Evolutionary conservation across 2,797 vertebrate species (phyloP).

Genomic region (Rhinoraja longicauda): DNA sequence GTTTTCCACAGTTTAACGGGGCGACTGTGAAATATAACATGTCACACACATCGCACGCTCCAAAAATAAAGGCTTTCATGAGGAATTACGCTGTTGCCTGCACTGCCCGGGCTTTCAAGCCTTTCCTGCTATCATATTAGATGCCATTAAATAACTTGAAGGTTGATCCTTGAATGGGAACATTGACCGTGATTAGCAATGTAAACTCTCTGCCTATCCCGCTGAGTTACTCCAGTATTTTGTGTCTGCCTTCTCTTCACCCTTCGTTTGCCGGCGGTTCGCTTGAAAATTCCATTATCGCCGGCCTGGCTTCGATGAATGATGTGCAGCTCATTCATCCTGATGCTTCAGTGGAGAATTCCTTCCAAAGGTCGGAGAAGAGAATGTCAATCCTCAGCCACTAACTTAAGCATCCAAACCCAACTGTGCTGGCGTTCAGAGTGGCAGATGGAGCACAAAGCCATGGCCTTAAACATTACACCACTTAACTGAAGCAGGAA

Average conservation of each 20-base stretch:
- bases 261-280: background rate
- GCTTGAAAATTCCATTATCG: background rate
- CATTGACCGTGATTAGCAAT: background rate
- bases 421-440: background rate
- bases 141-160: background rate
- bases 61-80: background rate
- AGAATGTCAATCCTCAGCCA: background rate
- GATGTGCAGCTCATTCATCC: background rate
- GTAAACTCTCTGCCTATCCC: background rate
- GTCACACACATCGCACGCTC: background rate
- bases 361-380: background rate
- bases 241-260: background rate
- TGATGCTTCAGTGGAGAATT: background rate
- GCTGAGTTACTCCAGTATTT: too few relatives aligned
- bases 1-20: background rate
- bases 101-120: background rate
- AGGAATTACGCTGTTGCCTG: background rate
- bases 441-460: background rate
- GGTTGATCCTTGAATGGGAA: background rate
- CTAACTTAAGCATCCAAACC: background rate
- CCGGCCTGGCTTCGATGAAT: background rate
- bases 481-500: background rate
- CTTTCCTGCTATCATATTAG: background rate
- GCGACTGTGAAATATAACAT: conserved; percentile 20
- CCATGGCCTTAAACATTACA: background rate